A percentile compares a stretch with the other conserved stretches of the same genome.
phyloP scores from a whole-genome alignment of 1,140 invertebrate species.

The Bombus ignitus region DNA sequence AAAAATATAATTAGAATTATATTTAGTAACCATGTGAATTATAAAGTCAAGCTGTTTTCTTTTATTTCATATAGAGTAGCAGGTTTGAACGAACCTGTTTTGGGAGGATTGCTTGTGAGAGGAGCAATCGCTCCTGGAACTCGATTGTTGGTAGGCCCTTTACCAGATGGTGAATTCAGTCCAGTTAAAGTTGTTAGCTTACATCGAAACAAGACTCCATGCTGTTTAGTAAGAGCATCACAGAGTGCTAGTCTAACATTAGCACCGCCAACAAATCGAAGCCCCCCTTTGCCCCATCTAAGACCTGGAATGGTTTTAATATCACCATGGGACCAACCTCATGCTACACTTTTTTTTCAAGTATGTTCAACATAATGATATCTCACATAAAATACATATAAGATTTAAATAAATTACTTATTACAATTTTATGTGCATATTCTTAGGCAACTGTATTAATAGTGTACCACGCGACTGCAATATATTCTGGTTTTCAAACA shows the following conservation, averaged over 20 bases:
- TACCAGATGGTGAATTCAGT: slow-evolving; percentile 92
- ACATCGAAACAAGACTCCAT: slow-evolving; percentile 95
- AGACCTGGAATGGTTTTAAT: slow-evolving; percentile 93
- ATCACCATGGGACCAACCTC: slow-evolving; percentile 82
- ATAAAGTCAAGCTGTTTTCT: neutral
- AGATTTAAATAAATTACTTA: neutral
- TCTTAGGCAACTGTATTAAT: slow-evolving; percentile 92
- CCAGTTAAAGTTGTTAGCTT: slow-evolving; percentile 91
- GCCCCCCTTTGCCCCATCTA: slow-evolving; percentile 85
- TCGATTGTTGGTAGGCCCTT: slow-evolving; percentile 91
- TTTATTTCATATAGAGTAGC: slow-evolving; percentile 83
- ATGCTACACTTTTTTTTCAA: slow-evolving; percentile 90
- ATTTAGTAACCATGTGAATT: neutral
- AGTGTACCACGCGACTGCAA: slow-evolving; percentile 92
- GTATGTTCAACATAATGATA: slow-evolving; percentile 76
- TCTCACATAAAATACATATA: neutral
- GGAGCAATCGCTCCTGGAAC: slow-evolving; percentile 94
- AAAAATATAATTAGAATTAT: neutral
- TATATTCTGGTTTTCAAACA: slow-evolving; percentile 95
- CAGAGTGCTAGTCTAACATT: slow-evolving; percentile 96
- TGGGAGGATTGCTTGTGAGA: slow-evolving; percentile 93
- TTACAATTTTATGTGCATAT: slow-evolving; percentile 7
- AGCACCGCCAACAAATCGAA: slow-evolving; percentile 79
- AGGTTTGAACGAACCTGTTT: slow-evolving; percentile 89
- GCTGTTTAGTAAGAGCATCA: slow-evolving; percentile 92